A percentile compares a stretch with the other conserved stretches of the same genome.
Evolutionary conservation across 2,888 invertebrate genomes (phyloP).

Genomic region (Apeira syringaria): DNA sequence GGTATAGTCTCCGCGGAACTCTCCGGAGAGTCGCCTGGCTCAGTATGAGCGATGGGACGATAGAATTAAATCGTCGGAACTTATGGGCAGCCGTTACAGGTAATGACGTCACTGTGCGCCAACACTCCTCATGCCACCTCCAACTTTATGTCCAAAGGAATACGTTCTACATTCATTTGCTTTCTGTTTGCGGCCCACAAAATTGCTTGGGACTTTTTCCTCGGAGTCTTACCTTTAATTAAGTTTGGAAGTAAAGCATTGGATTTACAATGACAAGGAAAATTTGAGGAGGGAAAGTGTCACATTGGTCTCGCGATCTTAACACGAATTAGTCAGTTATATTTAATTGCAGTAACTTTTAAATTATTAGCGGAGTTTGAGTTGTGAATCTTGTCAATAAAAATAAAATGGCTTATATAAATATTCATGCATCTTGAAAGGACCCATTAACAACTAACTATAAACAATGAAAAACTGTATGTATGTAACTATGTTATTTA

Average conservation of each 20-base stretch:
- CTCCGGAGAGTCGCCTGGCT: constrained; percentile 2
- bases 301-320: constrained; percentile 2
- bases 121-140: constrained; percentile 24
- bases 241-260: constrained; percentile 29
- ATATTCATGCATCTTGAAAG: no score
- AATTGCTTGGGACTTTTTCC: constrained; percentile 30
- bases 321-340: neutral
- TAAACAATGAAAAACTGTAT: no score
- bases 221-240: constrained; percentile 33
- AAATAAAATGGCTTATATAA: no score
- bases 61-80: constrained; percentile 56
- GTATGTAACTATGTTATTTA: no score
- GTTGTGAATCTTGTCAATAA: no score
- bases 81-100: constrained; percentile 53
- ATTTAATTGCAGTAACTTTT: neutral
- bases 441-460: no score
- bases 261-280: constrained; percentile 16
- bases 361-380: no score
- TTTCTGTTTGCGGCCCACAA: constrained; percentile 14
- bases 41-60: constrained; percentile 49
- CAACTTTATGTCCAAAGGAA: constrained; percentile 24
- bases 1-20: neutral
- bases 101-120: constrained; percentile 44
- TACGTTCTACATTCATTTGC: constrained; percentile 28
- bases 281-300: constrained; percentile 8